Conservation (phyloP, 2,113 vertebrate genomes). For the Irena cyanogastra region DNA sequence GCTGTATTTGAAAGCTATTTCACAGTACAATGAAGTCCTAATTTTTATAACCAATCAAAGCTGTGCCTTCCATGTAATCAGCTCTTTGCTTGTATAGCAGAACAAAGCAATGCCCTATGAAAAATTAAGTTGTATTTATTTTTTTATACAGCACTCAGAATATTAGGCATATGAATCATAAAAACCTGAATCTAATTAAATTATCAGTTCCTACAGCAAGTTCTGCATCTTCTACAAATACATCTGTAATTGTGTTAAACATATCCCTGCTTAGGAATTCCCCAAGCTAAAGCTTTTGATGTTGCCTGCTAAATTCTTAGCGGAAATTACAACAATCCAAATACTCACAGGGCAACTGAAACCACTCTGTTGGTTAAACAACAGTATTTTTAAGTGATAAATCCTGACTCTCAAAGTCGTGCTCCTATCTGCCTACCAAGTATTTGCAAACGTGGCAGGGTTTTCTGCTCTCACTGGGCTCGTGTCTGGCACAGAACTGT, state of each 20-base stretch:
- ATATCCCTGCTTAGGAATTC: conserved; percentile 18
- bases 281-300: conserved; percentile 33
- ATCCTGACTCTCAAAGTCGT: not conserved
- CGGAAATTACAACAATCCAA: not conserved
- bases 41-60: conserved; percentile 43
- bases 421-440: not conserved
- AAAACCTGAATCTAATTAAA: conserved; percentile 54
- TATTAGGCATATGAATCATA: conserved; percentile 43
- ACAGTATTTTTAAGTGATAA: not conserved
- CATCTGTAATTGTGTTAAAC: conserved; percentile 44
- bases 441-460: not conserved
- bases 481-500: not conserved
- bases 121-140: conserved; percentile 49
- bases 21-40: conserved; percentile 7
- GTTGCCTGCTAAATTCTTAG: conserved; percentile 24
- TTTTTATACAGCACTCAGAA: conserved; percentile 24
- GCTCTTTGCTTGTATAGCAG: not conserved
- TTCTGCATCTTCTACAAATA: conserved; percentile 44
- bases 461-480: not conserved
- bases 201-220: conserved; percentile 34
- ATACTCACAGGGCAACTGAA: not conserved
- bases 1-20: conserved; percentile 16
- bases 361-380: not conserved
- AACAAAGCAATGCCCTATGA: conserved; percentile 31
- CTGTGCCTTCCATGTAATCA: conserved; percentile 14